Percentiles rank a stretch among this genome's conserved stretches.
Evolutionary conservation across 1,140 invertebrate species (phyloP).

Genomic region (Heliothis subflexa): DNA sequence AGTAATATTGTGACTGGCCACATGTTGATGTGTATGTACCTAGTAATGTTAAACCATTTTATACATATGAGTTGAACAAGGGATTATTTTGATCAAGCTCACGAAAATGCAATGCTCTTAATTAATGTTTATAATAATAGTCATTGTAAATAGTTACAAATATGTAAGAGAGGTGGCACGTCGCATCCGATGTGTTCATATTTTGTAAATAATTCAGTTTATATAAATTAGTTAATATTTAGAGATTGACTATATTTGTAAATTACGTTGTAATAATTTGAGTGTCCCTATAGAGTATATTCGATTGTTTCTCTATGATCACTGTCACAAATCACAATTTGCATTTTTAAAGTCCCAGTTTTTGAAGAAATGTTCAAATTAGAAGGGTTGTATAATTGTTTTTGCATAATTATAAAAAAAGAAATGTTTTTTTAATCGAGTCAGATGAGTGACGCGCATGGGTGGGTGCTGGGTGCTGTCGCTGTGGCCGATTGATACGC

Average conservation of each 20-base stretch:
- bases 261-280: conserved; percentile 84
- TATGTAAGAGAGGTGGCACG: conserved; percentile 77
- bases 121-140: conserved; percentile 80
- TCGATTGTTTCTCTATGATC: conserved; percentile 79
- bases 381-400: conserved; percentile 74
- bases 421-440: conserved; percentile 66
- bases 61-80: conserved; percentile 72
- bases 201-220: conserved; percentile 86
- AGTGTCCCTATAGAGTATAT: conserved; percentile 80
- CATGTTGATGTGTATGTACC: conserved; percentile 56
- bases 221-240: conserved; percentile 83
- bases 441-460: conserved; percentile 72
- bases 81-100: conserved; percentile 81
- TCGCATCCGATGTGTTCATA: conserved; percentile 77
- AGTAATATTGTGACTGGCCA: conserved; percentile 56
- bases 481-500: conserved; percentile 57
- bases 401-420: conserved; percentile 72
- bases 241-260: conserved; percentile 85
- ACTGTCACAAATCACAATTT: conserved; percentile 86
- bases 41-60: conserved; percentile 37
- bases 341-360: conserved; percentile 75
- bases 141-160: conserved; percentile 86
- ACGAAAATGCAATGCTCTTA: conserved; percentile 81
- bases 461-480: conserved; percentile 67
- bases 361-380: conserved; percentile 73